Evolutionary conservation across 1,140 invertebrate species (phyloP).

Genomic region (Bombus affinis): DNA sequence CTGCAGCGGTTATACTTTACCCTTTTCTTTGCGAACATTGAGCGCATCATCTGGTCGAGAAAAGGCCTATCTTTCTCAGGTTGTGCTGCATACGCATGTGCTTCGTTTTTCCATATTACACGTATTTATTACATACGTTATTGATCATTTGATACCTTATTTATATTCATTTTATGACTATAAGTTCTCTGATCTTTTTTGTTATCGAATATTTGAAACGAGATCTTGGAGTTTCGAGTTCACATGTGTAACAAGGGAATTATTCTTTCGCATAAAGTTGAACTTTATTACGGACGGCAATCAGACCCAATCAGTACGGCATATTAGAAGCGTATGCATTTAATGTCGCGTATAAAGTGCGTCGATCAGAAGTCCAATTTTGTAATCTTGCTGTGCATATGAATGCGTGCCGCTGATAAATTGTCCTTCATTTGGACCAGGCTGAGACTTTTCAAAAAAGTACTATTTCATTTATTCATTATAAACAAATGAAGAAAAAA

Average conservation of each 20-base stretch:
- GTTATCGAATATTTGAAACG: not conserved
- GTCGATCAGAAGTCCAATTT: conserved; percentile 49
- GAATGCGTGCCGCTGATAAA: conserved; percentile 38
- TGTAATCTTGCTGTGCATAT: conserved; percentile 48
- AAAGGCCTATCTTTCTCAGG: not conserved
- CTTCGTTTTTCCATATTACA: conserved; percentile 8
- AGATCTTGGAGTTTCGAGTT: not conserved
- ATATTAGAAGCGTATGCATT: conserved; percentile 51
- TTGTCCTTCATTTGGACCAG: conserved; percentile 35
- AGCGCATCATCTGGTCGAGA: conserved; percentile 6
- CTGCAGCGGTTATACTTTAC: conserved; percentile 19
- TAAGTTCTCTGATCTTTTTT: not conserved
- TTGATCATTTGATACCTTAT: conserved; percentile 7
- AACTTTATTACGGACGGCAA: conserved; percentile 42
- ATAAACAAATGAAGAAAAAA: not conserved
- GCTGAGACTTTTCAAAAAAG: conserved; percentile 28
- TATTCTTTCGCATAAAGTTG: conserved; percentile 43
- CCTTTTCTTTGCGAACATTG: conserved; percentile 15
- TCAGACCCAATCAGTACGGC: conserved; percentile 41
- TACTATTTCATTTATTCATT: not conserved
- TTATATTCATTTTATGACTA: not conserved
- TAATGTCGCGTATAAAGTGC: conserved; percentile 42
- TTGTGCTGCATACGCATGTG: not conserved
- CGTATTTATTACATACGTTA: not conserved
- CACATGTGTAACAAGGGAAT: conserved; percentile 22